phyloP scores from a whole-genome alignment of 2,113 vertebrate genomes.

The Cheilinus undulatus region DNA sequence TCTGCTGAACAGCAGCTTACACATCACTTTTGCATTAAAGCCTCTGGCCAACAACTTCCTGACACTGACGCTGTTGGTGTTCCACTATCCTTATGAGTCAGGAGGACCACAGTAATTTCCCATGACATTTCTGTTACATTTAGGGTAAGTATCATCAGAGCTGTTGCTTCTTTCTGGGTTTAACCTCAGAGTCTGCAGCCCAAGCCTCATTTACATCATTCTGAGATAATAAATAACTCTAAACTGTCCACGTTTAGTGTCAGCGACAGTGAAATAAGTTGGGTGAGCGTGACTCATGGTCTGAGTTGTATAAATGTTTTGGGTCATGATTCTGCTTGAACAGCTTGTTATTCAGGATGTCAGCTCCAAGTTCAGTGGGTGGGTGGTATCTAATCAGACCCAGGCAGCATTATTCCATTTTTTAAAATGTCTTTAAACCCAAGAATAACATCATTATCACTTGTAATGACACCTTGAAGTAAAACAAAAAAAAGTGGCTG shows the following conservation, averaged over 20 bases:
- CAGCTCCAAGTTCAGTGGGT: slow-evolving; percentile 23
- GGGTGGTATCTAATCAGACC: slow-evolving; percentile 36
- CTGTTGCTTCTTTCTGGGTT: slow-evolving; percentile 1
- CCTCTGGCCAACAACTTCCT: slow-evolving; percentile 50
- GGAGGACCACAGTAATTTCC: slow-evolving; percentile 41
- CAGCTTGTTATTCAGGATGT: slow-evolving; percentile 66
- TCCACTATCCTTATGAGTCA: slow-evolving; percentile 51
- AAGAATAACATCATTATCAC: slow-evolving; percentile 45
- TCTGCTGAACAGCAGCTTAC: slow-evolving; percentile 33
- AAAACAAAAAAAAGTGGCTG: slow-evolving; percentile 6
- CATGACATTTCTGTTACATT: slow-evolving; percentile 33
- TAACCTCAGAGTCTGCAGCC: slow-evolving; percentile 18
- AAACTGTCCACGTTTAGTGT: slow-evolving; percentile 23
- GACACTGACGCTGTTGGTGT: slow-evolving; percentile 56
- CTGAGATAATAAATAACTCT: slow-evolving; percentile 51
- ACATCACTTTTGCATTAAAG: slow-evolving; percentile 48
- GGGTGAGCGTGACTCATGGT: slow-evolving; percentile 17
- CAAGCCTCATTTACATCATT: slow-evolving; percentile 51
- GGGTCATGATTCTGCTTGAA: slow-evolving; percentile 39
- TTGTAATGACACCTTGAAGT: slow-evolving; percentile 37
- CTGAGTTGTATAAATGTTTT: slow-evolving; percentile 60
- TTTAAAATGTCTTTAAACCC: slow-evolving; percentile 26
- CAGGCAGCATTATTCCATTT: slow-evolving; percentile 4
- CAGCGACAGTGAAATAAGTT: slow-evolving; percentile 28
- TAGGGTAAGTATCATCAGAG: slow-evolving; percentile 27